Base-by-base conservation (phyloP, 2,113 vertebrate species). In the Tyto alba region DNA sequence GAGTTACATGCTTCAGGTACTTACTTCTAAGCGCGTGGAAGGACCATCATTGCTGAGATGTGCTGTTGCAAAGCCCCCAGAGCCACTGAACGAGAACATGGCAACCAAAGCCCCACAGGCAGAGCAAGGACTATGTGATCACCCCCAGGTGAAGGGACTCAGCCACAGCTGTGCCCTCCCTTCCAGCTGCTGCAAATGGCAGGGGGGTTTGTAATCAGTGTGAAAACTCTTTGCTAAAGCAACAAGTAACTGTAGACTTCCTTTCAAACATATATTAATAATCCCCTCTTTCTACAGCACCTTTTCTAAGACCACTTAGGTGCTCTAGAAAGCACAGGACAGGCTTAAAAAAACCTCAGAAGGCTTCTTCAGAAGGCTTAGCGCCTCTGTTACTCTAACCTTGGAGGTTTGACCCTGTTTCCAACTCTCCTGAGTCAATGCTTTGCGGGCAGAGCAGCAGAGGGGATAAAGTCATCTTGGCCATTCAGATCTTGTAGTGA, bases 171-270 rank as follows among this genome's bases (percentile, higher is more conserved):
- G 68, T 8, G 34, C 16, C 43, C 26, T 5, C 17, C 15, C 59
- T 36, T 25, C 73, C 71, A 68, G 32, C 48, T 77, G 63, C 93
- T 59, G 43, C 53, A n/a, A 15, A 62, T n/a, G n/a, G n/a, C n/a
- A n/a, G n/a, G n/a, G n/a, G n/a, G n/a, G n/a, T n/a, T 47, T 20
- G 7, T 47, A 29, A 57, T n/a, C 9, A 20, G 0, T 0, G 7
- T 20, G 27, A 72, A 69, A 85, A 7, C 29, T 5, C 20, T 43
- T 43, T 27, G 29, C 3, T 48, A 72, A 66, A 26, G 60, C 36
- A 57, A 10, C 23, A 40, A 27, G 20, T 2, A 60, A 12, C 40
- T 43, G 45, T 1, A 40, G 34, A 32, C 8, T 9, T 16, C 7
- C 16, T 11, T 71, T 67, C 11, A 38, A 48, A 36, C 5, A 0